phyloP scores from a whole-genome alignment of 2,797 vertebrate genomes.

The Hydrophis major region DNA sequence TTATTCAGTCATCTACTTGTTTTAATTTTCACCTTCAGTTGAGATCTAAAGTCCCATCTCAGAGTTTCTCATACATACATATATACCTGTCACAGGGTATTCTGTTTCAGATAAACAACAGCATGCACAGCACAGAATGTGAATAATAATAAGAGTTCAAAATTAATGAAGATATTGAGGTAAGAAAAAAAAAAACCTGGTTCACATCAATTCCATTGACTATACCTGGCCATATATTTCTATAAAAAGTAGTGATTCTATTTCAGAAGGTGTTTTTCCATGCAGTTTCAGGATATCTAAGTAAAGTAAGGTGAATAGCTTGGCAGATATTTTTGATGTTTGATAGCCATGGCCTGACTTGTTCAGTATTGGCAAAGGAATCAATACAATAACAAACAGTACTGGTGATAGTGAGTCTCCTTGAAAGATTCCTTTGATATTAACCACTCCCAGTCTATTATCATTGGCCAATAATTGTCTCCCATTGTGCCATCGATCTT shows the following conservation, averaged over 20 bases:
- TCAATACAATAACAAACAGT: not conserved
- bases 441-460: not conserved
- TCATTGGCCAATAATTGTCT: not conserved
- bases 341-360: not conserved
- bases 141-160: not conserved
- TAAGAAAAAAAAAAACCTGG: not conserved
- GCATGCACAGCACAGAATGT: not conserved
- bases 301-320: not conserved
- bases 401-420: not conserved
- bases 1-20: not conserved
- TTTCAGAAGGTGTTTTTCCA: not conserved
- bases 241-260: not conserved
- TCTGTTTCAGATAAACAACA: not conserved
- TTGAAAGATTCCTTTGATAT: not conserved
- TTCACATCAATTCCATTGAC: not conserved
- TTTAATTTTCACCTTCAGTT: not conserved
- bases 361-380: not conserved
- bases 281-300: not conserved
- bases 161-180: not conserved
- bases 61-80: constrained; percentile 12
- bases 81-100: not conserved
- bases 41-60: constrained; percentile 13
- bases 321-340: not conserved
- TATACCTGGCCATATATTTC: not conserved
- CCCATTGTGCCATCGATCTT: not conserved